Evolutionary conservation across 2,113 vertebrate species (phyloP), one percentile per base, ranked within the genome.

Genomic region (Gallinago paraguaiae): DNA sequence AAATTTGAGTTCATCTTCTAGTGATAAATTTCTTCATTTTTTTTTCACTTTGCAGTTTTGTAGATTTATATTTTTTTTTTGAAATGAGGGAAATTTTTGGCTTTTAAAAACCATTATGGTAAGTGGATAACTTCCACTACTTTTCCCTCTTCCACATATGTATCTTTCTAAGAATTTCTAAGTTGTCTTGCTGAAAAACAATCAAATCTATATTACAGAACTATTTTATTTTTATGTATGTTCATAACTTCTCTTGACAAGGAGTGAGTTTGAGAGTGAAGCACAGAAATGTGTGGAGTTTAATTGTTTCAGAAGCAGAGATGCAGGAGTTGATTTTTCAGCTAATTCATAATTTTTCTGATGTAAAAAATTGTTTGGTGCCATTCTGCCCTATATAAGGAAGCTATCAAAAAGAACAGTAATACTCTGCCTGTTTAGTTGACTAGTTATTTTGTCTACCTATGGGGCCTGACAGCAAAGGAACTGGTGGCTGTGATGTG

Each of bases 271-370:
- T 53, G 74, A 74, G 7, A 54, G 56, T 9, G 16, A 70, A 53
- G 37, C 56, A 50, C 31, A 63, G 54, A 69, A 77, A 50, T 50
- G 24, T 37, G 24, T 30, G 48, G 77, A 86, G 24, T 96, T 95
- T 82, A 88, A 54, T 22, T 75, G 35, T 77, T 51, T 92, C 74
- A 72, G 74, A 95, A 95, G 51, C 31, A 95, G 90, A 61, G 54
- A 30, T 72, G 46, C 63, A 75, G 43, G 20, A 45, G 53, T 11
- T 23, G 22, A 68, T 68, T 86, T 93, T 87, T 80, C 81, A 89
- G 30, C 79, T 63, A 82, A 96, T 81, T 91, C n/a, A 25, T 85
- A 77, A 97, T 90, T 96, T 85, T 67, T 87, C 51, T 90, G 22
- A 65, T 61, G 68, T 72, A 67, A 81, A 72, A 57, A 65, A 61